Conservation (phyloP, 2,113 vertebrate genomes). For the Acrocephalus arundinaceus region DNA sequence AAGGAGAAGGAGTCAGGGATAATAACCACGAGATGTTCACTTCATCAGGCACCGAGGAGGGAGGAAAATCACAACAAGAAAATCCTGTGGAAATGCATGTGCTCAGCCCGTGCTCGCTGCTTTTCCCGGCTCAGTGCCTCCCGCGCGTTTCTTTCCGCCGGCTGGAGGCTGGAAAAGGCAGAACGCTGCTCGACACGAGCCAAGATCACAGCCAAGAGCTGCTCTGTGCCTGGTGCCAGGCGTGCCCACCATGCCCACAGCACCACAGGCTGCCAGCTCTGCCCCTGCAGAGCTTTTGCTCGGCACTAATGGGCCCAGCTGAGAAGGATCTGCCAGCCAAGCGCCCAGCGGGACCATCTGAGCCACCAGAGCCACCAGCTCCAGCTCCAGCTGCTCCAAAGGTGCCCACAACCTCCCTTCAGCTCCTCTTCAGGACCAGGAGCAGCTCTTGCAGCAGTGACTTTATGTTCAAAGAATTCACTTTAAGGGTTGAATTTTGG, state of each 20-base stretch:
- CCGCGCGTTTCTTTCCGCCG: not conserved
- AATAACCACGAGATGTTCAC: rapidly evolving
- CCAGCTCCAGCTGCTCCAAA: not conserved
- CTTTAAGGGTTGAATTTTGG: not conserved
- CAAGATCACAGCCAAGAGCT: not conserved
- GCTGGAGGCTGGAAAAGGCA: not conserved
- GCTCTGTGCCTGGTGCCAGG: not conserved
- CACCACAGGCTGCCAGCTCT: not conserved
- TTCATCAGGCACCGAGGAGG: not conserved
- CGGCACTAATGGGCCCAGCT: not conserved
- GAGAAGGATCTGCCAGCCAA: not conserved
- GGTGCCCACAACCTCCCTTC: not conserved
- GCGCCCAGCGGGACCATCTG: not conserved
- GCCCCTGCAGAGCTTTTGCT: not conserved
- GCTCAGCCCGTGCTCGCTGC: rapidly evolving
- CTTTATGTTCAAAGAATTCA: not conserved
- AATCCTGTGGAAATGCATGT: not conserved
- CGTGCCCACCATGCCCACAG: rapidly evolving
- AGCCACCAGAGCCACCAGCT: not conserved
- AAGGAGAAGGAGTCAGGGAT: not conserved
- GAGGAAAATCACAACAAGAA: not conserved
- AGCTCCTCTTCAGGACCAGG: not conserved
- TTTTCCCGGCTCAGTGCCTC: rapidly evolving
- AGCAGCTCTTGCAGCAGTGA: not conserved
- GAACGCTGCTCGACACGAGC: not conserved